Evolutionary conservation across 2,797 vertebrate genomes (phyloP).

Genomic region (Phrynocephalus forsythii): DNA sequence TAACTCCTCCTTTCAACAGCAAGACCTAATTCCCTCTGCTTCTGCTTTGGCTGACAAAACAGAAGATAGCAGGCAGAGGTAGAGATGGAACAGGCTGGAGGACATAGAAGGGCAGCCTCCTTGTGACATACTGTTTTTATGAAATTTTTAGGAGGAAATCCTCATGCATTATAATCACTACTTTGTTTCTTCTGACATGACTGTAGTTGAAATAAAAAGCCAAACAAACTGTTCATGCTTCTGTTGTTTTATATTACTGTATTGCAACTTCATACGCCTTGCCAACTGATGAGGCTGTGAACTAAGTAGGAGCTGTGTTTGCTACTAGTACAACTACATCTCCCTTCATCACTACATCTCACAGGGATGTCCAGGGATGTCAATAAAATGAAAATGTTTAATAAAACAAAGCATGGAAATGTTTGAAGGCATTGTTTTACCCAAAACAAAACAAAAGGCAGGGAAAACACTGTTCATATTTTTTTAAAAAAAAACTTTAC

Average conservation of each 20-base stretch:
- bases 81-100: neutral
- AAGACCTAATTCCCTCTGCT: neutral
- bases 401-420: neutral
- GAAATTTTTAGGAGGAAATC: neutral
- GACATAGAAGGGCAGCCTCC: neutral
- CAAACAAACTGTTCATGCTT: neutral
- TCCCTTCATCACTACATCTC: neutral
- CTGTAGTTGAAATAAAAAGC: neutral
- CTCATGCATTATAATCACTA: neutral
- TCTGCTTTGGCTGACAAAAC: too few relatives aligned
- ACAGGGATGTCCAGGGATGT: neutral
- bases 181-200: neutral
- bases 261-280: neutral
- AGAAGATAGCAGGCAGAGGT: neutral
- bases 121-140: neutral
- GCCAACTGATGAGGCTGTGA: rapidly evolving
- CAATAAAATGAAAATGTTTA: neutral
- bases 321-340: neutral
- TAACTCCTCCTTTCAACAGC: neutral
- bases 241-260: neutral
- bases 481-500: too few relatives aligned
- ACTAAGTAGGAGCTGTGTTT: rapidly evolving
- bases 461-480: neutral
- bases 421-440: neutral
- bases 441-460: neutral